These are phyloP conservation scores for Theristicus caerulescens DNA, from an alignment of 2,113 vertebrate species.

Conservation along the genomic window DNA sequence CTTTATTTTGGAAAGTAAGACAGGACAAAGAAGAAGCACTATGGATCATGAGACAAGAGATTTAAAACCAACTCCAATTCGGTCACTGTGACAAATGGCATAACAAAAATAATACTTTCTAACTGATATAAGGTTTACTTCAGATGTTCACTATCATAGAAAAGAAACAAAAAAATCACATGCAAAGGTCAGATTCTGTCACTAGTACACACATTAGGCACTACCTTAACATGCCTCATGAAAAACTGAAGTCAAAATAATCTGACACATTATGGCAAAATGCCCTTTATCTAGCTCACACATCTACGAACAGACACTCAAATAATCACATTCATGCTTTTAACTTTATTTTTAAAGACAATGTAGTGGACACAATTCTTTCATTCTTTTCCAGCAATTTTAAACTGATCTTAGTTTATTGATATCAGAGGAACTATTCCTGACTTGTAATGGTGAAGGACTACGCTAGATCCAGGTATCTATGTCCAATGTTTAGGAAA, in stretches of 20 bases:
- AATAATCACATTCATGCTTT: constrained; percentile 36
- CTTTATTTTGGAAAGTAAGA: background rate
- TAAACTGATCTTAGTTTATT: background rate
- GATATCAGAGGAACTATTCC: background rate
- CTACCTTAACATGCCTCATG: constrained; percentile 35
- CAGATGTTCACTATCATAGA: constrained; percentile 3
- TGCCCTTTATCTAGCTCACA: constrained; percentile 43
- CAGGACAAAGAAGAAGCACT: background rate
- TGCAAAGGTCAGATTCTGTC: constrained; percentile 43
- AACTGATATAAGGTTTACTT: constrained; percentile 3
- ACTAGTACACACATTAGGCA: constrained; percentile 38
- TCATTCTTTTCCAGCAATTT: constrained; percentile 18
- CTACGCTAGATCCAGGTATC: background rate
- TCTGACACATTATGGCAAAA: constrained; percentile 46
- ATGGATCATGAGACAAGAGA: background rate
- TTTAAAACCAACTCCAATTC: background rate
- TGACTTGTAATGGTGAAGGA: background rate
- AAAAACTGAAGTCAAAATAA: constrained; percentile 56
- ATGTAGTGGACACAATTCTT: background rate
- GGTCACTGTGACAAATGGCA: background rate
- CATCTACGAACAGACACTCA: constrained; percentile 25
- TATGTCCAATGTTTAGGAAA: background rate
- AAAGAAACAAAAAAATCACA: background rate
- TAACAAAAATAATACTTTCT: background rate
- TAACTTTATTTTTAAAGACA: constrained; percentile 47